These are phyloP conservation scores for Gymnoscelis rufifasciata DNA, from an alignment of 2,888 invertebrate species.

Conservation along the genomic window DNA sequence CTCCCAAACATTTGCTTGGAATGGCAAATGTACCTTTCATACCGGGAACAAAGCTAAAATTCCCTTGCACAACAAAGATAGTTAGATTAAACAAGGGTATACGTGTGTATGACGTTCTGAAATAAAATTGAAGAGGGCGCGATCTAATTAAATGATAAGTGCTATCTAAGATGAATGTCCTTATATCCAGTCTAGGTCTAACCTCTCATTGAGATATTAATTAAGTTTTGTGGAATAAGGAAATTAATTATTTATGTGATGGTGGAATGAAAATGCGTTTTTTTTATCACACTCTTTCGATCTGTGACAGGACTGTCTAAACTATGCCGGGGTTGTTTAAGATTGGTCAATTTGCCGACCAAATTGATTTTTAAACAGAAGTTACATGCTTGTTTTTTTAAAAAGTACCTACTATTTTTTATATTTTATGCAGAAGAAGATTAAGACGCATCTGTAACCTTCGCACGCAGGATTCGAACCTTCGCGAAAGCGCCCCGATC, in stretches of 20 bases:
- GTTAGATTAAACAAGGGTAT: conserved; percentile 45
- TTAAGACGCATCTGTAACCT: no score
- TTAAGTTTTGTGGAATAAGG: conserved; percentile 13
- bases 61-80: not conserved
- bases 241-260: not conserved
- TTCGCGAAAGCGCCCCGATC: no score
- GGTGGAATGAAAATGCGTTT: not conserved
- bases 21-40: conserved; percentile 31
- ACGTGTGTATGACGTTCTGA: conserved; percentile 78
- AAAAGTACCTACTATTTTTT: no score
- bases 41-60: conserved; percentile 19
- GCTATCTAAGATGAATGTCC: conserved; percentile 72
- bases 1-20: no score
- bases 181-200: conserved; percentile 38
- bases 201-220: conserved; percentile 28
- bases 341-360: no score
- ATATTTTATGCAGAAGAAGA: no score
- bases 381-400: no score
- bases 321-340: no score
- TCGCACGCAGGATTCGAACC: no score
- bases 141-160: conserved; percentile 79
- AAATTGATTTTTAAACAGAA: no score
- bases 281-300: no score
- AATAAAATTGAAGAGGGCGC: conserved; percentile 76
- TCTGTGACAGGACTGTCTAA: no score